Conservation (phyloP, 2,797 vertebrate genomes). For the Eidolon dupreanum region DNA sequence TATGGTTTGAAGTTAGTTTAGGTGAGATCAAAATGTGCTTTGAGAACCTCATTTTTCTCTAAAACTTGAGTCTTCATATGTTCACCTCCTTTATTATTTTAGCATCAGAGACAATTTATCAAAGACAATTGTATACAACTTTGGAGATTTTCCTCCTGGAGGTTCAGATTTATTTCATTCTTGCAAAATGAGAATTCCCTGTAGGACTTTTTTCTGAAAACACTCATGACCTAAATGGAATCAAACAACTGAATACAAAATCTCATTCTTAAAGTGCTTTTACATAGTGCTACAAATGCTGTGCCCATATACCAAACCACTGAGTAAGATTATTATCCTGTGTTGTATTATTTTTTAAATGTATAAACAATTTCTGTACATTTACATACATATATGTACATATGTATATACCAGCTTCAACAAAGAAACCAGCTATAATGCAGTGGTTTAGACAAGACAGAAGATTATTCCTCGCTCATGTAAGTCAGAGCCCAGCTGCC, state of each 20-base stretch:
- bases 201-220: not conserved
- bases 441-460: not conserved
- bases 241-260: not conserved
- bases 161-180: not conserved
- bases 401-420: not conserved
- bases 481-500: not conserved
- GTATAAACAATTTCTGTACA: not conserved
- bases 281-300: not conserved
- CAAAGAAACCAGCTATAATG: not conserved
- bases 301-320: not conserved
- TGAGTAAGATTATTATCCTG: not conserved
- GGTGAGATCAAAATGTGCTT: conserved; percentile 2
- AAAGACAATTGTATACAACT: not conserved
- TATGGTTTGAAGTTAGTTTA: not conserved
- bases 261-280: not conserved
- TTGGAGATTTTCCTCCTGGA: not conserved
- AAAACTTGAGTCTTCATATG: not conserved
- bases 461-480: not conserved
- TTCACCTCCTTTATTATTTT: conserved; percentile 1
- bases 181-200: conserved; percentile 29
- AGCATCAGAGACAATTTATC: not conserved
- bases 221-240: not conserved
- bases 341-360: not conserved
- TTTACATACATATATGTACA: not conserved
- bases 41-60: conserved; percentile 26